Evolutionary conservation across 2,113 vertebrate species (phyloP).

Genomic region (Chlorocebus sabaeus): DNA sequence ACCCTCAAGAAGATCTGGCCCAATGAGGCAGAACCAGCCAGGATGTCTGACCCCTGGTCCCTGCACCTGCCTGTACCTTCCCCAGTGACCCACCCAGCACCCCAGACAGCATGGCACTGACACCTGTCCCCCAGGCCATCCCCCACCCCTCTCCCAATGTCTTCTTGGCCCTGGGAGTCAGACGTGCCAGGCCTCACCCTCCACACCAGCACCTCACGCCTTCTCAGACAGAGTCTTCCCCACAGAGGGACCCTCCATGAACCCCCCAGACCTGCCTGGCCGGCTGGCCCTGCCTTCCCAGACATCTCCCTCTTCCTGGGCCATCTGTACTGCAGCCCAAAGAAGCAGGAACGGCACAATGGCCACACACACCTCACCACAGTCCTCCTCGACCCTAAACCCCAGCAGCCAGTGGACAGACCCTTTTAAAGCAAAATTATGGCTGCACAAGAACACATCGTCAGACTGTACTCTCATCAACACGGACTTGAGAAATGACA

Average conservation of each 20-base stretch:
- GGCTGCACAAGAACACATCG: accelerated
- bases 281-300: neutral
- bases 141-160: neutral
- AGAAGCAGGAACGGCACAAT: neutral
- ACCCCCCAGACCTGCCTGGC: neutral
- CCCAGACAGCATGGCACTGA: neutral
- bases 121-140: accelerated
- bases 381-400: neutral
- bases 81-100: neutral
- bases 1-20: neutral
- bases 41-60: neutral
- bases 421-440: neutral
- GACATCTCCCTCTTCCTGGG: neutral
- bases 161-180: neutral
- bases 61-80: neutral
- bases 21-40: neutral
- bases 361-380: neutral
- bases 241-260: neutral
- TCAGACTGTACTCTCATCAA: neutral
- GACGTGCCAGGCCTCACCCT: neutral
- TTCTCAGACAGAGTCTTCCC: neutral
- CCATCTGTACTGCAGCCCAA: accelerated
- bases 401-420: accelerated
- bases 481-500: accelerated
- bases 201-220: accelerated